phyloP scores from a whole-genome alignment of 2,113 vertebrate species.

The Microcebus murinus region DNA sequence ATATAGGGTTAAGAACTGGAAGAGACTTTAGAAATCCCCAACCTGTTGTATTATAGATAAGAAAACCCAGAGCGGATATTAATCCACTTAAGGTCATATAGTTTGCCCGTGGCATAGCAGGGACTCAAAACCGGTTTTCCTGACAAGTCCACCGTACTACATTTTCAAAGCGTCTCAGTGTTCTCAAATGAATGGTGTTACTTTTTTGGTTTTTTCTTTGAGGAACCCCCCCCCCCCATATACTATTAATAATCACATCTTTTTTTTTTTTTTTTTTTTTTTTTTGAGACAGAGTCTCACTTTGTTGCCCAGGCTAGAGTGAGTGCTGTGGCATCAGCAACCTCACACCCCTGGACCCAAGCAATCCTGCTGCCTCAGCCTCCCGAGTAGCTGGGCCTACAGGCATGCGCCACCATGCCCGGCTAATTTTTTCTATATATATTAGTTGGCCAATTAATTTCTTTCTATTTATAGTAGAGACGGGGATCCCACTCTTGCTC shows the following conservation, averaged over 20 bases:
- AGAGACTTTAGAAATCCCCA: background rate
- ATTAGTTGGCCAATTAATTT: too few relatives aligned
- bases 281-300: too few relatives aligned
- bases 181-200: background rate
- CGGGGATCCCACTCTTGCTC: too few relatives aligned
- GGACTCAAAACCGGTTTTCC: background rate
- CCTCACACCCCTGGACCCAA: too few relatives aligned
- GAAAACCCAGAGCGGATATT: background rate
- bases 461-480: too few relatives aligned
- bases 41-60: background rate
- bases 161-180: background rate
- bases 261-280: background rate
- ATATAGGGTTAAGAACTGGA: background rate
- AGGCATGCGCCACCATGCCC: too few relatives aligned
- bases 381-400: too few relatives aligned
- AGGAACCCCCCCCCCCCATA: too few relatives aligned
- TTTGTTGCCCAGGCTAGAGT: too few relatives aligned
- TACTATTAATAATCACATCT: background rate
- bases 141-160: rapidly evolving
- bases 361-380: too few relatives aligned
- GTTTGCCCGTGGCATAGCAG: background rate
- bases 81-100: background rate
- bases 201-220: background rate
- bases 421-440: too few relatives aligned
- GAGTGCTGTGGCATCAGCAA: too few relatives aligned